These are phyloP conservation scores for Diachasma alloeum DNA, from an alignment of 1,140 invertebrate species.

Conservation along the genomic window DNA sequence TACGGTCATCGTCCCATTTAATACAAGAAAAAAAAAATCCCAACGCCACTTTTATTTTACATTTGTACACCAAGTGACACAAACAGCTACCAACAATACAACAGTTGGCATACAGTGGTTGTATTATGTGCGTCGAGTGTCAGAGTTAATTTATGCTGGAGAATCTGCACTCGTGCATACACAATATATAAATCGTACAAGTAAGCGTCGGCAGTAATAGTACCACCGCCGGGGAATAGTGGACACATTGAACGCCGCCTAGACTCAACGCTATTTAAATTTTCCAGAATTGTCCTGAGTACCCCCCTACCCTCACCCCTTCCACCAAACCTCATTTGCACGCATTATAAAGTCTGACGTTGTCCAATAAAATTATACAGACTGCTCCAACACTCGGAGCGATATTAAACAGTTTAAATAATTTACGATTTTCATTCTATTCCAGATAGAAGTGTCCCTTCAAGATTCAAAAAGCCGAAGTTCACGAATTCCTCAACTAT, in stretches of 20 bases:
- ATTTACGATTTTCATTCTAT: background rate
- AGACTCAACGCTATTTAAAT: background rate
- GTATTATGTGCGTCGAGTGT: background rate
- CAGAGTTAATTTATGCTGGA: constrained; percentile 22
- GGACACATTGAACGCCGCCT: background rate
- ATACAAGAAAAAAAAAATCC: background rate
- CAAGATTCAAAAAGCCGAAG: background rate
- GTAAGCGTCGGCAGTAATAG: background rate
- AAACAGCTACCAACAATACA: background rate
- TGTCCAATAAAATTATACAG: background rate
- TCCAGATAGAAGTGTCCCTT: background rate
- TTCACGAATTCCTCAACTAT: too few species aligned
- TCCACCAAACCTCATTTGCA: background rate
- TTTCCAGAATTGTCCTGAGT: background rate
- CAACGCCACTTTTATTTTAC: background rate
- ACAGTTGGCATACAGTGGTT: background rate
- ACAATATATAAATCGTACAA: background rate
- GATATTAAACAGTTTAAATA: background rate
- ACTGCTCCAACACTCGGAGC: background rate
- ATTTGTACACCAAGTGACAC: background rate
- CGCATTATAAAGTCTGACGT: background rate
- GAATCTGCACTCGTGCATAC: constrained; percentile 15
- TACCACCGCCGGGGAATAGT: background rate
- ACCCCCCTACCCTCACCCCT: background rate
- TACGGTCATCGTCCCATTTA: background rate